Conservation (phyloP, 2,888 invertebrate genomes). For the Tetropium fuscum region DNA sequence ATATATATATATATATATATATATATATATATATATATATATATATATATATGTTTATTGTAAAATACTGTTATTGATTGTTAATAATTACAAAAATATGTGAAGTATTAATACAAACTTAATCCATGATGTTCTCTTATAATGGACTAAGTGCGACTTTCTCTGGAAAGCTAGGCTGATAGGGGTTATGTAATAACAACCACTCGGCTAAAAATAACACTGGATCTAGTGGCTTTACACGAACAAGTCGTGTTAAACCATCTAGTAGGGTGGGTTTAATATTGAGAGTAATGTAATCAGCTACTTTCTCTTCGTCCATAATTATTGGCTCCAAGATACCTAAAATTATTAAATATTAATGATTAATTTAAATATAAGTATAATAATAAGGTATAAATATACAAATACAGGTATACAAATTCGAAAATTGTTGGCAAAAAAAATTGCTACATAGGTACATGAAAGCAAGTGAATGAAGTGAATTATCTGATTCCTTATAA, state of each 20-base stretch:
- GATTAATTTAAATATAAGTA: too few relatives aligned
- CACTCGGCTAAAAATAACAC: conserved; percentile 83
- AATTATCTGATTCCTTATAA: too few relatives aligned
- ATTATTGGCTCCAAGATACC: conserved; percentile 82
- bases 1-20: too few relatives aligned
- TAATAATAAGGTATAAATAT: too few relatives aligned
- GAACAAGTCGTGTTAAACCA: conserved; percentile 74
- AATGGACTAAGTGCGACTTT: conserved; percentile 56
- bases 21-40: too few relatives aligned
- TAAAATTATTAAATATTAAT: conserved; percentile 62
- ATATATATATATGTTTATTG: background rate
- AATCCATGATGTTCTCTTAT: conserved; percentile 36
- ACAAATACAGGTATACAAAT: too few relatives aligned
- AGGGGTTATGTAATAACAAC: conserved; percentile 80
- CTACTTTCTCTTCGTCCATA: conserved; percentile 70
- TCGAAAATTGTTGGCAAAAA: too few relatives aligned
- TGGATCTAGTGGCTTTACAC: conserved; percentile 81
- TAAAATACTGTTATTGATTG: background rate
- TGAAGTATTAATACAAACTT: background rate
- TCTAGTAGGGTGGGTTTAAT: conserved; percentile 75
- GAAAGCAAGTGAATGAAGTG: too few relatives aligned
- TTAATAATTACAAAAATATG: background rate
- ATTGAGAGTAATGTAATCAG: conserved; percentile 77
- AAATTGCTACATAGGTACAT: too few relatives aligned
- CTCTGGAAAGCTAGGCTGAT: conserved; percentile 71